Evolutionary conservation across 2,888 invertebrate species (phyloP).

Genomic region (Lysandra coridon): DNA sequence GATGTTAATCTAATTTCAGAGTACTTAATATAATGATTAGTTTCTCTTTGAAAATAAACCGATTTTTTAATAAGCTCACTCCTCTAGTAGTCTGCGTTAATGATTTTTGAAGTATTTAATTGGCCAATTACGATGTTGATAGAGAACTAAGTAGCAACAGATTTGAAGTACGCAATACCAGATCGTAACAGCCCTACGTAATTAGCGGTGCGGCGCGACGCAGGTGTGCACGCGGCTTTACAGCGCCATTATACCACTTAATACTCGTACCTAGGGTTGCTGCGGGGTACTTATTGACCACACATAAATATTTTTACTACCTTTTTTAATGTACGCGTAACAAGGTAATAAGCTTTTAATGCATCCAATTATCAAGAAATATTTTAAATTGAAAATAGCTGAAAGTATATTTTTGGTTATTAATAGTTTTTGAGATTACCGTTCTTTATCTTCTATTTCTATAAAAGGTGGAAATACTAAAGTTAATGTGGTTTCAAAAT

Average conservation of each 20-base stretch:
- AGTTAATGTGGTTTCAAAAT: neutral
- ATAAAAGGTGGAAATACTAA: neutral
- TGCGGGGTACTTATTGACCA: slow-evolving; percentile 63
- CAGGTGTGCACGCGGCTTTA: slow-evolving; percentile 70
- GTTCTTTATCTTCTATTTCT: neutral
- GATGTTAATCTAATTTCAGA: neutral
- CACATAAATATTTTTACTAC: slow-evolving; percentile 40
- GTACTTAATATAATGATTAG: neutral
- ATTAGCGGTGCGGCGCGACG: slow-evolving; percentile 60
- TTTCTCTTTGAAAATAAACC: neutral
- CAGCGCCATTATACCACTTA: slow-evolving; percentile 61
- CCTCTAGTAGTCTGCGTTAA: neutral
- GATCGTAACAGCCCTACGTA: slow-evolving; percentile 64
- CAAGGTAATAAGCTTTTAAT: neutral
- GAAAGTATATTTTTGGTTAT: neutral
- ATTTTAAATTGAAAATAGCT: neutral
- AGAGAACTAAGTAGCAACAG: slow-evolving; percentile 43
- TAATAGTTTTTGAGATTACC: no score
- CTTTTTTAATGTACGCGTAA: neutral
- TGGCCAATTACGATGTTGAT: slow-evolving; percentile 27
- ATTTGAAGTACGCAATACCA: slow-evolving; percentile 56
- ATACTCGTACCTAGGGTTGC: slow-evolving; percentile 50
- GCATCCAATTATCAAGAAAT: slow-evolving; percentile 3
- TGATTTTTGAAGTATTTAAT: neutral
- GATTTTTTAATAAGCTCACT: neutral